These are phyloP conservation scores for Sebastolobus alascanus DNA, from an alignment of 2,797 vertebrate species.

Conservation along the genomic window DNA sequence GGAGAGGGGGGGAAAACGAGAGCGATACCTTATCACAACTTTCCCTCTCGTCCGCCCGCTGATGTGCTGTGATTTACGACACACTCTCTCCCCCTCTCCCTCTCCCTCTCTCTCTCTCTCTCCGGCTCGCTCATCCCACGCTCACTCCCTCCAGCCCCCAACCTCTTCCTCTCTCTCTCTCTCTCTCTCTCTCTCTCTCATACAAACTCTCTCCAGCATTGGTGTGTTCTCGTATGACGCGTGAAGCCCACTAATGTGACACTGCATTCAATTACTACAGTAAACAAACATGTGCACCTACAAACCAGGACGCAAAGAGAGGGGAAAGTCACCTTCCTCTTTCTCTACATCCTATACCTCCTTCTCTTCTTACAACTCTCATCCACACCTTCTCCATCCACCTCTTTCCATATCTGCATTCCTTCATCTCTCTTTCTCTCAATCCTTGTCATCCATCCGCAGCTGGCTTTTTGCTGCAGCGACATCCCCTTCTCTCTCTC, in stretches of 20 bases:
- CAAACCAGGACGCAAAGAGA: not conserved
- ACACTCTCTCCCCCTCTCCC: slow-evolving; percentile 39
- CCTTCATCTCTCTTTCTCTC: slow-evolving; percentile 49
- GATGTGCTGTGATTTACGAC: slow-evolving; percentile 77
- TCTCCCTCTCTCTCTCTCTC: slow-evolving; percentile 19
- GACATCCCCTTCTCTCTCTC: slow-evolving; percentile 42
- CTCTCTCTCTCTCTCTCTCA: slow-evolving; percentile 29
- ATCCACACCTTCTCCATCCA: not conserved
- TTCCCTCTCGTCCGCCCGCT: slow-evolving; percentile 67
- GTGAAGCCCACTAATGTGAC: slow-evolving; percentile 49
- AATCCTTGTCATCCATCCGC: slow-evolving; percentile 68
- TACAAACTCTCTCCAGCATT: slow-evolving; percentile 54
- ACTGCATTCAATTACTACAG: slow-evolving; percentile 45
- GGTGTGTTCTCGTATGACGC: slow-evolving; percentile 56
- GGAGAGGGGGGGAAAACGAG: slow-evolving; percentile 11
- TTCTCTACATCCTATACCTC: not conserved
- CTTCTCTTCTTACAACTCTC: slow-evolving; percentile 8
- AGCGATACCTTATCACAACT: slow-evolving; percentile 74
- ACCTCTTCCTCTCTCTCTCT: slow-evolving; percentile 12
- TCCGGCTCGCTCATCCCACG: slow-evolving; percentile 29
- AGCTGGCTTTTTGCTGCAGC: slow-evolving; percentile 78
- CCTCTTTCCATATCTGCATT: slow-evolving; percentile 32
- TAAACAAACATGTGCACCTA: slow-evolving; percentile 30
- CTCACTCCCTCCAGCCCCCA: slow-evolving; percentile 30
- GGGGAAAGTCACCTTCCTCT: not conserved